These are phyloP conservation scores for Anguilla obscura DNA, from an alignment of 2,797 vertebrate species.

Conservation along the genomic window DNA sequence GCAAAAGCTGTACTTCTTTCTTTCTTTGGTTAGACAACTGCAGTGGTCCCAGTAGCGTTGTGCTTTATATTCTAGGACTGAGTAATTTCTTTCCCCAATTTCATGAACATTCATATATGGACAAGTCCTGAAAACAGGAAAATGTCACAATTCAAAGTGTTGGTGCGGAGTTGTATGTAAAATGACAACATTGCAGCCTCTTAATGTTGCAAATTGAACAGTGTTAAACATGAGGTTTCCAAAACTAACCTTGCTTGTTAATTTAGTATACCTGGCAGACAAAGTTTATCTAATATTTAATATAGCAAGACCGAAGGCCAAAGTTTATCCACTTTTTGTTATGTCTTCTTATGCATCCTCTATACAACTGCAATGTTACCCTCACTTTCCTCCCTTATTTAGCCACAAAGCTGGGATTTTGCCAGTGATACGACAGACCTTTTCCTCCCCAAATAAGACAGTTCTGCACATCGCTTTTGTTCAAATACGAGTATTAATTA, in stretches of 20 bases:
- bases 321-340: not conserved
- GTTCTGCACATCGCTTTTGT: not conserved
- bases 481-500: no score
- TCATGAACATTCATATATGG: not conserved
- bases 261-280: not conserved
- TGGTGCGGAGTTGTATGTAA: not conserved
- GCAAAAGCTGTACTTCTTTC: not conserved
- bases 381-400: not conserved
- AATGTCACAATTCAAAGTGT: not conserved
- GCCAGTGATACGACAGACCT: not conserved
- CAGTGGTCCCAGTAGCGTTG: not conserved
- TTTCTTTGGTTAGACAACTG: not conserved
- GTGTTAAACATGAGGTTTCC: not conserved
- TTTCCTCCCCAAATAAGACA: not conserved
- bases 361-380: not conserved
- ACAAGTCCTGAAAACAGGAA: not conserved
- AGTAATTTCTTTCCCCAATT: not conserved
- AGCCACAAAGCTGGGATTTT: not conserved
- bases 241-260: not conserved
- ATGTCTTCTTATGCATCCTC: not conserved
- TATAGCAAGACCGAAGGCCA: not conserved
- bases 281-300: not conserved
- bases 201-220: not conserved
- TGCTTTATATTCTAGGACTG: not conserved
- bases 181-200: not conserved